Conservation (phyloP, 2,888 invertebrate genomes). For the Cepaea hortensis region DNA sequence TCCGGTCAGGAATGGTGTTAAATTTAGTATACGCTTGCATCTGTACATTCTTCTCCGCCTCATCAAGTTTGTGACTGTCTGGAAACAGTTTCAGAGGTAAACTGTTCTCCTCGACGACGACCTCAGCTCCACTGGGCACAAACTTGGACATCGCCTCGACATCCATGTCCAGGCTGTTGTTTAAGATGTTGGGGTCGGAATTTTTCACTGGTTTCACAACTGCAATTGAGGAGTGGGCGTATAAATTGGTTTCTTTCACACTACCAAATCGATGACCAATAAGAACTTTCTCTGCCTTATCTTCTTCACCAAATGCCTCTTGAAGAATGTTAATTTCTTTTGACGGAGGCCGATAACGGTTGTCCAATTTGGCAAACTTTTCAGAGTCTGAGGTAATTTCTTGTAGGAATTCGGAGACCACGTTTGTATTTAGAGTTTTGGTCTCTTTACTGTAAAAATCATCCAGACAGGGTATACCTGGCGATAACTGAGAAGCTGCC, state of each 20-base stretch:
- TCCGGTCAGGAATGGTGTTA: slow-evolving; percentile 57
- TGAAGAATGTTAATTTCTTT: slow-evolving; percentile 77
- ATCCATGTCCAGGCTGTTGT: slow-evolving; percentile 50
- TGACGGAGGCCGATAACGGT: slow-evolving; percentile 68
- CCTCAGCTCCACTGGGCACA: not conserved
- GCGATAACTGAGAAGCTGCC: slow-evolving; percentile 18
- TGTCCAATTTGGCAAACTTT: slow-evolving; percentile 79
- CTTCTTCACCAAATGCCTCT: slow-evolving; percentile 54
- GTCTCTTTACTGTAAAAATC: slow-evolving; percentile 80
- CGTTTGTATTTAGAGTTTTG: slow-evolving; percentile 81
- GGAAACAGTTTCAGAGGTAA: slow-evolving; percentile 26
- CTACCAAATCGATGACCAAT: slow-evolving; percentile 51
- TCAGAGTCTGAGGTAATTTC: slow-evolving; percentile 80
- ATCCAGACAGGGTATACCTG: slow-evolving; percentile 71
- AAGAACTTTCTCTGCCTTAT: slow-evolving; percentile 50
- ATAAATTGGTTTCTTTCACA: slow-evolving; percentile 64
- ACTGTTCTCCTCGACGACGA: slow-evolving; percentile 14
- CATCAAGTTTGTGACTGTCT: slow-evolving; percentile 40
- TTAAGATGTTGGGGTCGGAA: slow-evolving; percentile 46
- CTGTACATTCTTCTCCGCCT: slow-evolving; percentile 71
- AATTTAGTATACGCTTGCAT: slow-evolving; percentile 70
- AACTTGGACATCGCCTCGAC: slow-evolving; percentile 38
- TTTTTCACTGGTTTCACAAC: slow-evolving; percentile 23
- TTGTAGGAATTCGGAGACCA: slow-evolving; percentile 75
- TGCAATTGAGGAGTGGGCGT: slow-evolving; percentile 44